phyloP scores from a whole-genome alignment of 1,140 invertebrate genomes.

The Drosophila quadrilineata region DNA sequence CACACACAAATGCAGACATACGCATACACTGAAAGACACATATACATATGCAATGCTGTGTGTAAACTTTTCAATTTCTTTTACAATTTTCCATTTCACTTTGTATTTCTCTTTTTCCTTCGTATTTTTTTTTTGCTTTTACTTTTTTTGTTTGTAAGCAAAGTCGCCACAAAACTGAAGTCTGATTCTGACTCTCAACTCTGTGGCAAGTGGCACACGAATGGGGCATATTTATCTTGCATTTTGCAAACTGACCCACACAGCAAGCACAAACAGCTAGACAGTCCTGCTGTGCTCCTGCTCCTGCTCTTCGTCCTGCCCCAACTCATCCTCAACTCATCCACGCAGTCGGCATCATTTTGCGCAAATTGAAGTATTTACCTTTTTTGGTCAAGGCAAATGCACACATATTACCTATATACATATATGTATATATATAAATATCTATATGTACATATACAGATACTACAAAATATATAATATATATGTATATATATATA shows the following conservation, averaged over 20 bases:
- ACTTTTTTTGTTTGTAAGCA: neutral
- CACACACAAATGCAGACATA: neutral
- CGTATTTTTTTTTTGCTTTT: neutral
- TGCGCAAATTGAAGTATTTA: conserved; percentile 75
- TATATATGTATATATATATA: neutral
- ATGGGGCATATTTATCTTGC: conserved; percentile 54
- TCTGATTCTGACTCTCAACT: conserved; percentile 1
- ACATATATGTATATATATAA: neutral
- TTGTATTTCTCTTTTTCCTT: conserved; percentile 35
- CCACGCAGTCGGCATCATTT: conserved; percentile 46
- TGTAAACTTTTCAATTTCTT: conserved; percentile 61
- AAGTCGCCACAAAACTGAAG: too few species aligned
- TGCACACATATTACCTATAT: conserved; percentile 25
- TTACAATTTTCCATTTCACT: conserved; percentile 61
- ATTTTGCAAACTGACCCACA: conserved; percentile 66
- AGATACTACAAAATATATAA: neutral
- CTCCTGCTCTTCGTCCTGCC: too few species aligned
- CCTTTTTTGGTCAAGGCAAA: conserved; percentile 56
- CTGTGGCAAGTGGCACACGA: conserved; percentile 37
- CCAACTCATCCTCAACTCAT: neutral
- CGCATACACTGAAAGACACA: too few species aligned
- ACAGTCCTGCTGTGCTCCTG: too few species aligned
- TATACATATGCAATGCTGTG: conserved; percentile 6
- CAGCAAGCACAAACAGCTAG: neutral
- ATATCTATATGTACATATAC: neutral